Evolutionary conservation across 2,888 invertebrate genomes (phyloP).

Genomic region (Boloria euphrosyne): DNA sequence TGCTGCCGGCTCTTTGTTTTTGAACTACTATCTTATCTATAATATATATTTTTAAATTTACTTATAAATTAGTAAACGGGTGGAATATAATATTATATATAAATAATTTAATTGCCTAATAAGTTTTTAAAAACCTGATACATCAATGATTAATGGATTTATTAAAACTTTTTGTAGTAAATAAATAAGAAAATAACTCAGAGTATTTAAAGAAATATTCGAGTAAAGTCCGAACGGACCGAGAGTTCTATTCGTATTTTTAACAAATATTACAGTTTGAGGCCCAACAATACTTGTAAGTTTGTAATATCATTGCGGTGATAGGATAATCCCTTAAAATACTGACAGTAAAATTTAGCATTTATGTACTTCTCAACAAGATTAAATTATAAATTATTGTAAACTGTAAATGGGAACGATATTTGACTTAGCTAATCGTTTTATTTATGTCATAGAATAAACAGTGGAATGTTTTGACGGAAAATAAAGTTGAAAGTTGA

Average conservation of each 20-base stretch:
- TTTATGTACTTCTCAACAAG: constrained; percentile 27
- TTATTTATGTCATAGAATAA: constrained; percentile 22
- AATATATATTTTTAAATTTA: no score
- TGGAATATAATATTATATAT: no score
- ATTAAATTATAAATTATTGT: constrained; percentile 30
- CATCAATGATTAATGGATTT: no score
- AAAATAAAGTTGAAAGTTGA: constrained; percentile 1
- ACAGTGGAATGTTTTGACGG: constrained; percentile 6
- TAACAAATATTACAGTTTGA: constrained; percentile 11
- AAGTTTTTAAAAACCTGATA: no score
- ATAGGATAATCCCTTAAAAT: constrained; percentile 41
- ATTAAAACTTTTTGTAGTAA: no score
- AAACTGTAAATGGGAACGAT: constrained; percentile 22
- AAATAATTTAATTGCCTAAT: no score
- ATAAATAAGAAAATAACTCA: no score
- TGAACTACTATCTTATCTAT: no score
- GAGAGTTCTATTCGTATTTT: not conserved
- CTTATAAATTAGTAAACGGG: no score
- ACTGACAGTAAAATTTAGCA: constrained; percentile 41
- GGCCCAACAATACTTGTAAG: not conserved
- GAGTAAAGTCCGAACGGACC: no score
- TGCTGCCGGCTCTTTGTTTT: no score
- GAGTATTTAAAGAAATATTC: no score
- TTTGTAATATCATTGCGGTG: constrained; percentile 22
- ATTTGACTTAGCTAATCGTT: constrained; percentile 20